These are phyloP conservation scores for Cheirogaleus major DNA, from an alignment of 2,797 vertebrate species.

Conservation along the genomic window DNA sequence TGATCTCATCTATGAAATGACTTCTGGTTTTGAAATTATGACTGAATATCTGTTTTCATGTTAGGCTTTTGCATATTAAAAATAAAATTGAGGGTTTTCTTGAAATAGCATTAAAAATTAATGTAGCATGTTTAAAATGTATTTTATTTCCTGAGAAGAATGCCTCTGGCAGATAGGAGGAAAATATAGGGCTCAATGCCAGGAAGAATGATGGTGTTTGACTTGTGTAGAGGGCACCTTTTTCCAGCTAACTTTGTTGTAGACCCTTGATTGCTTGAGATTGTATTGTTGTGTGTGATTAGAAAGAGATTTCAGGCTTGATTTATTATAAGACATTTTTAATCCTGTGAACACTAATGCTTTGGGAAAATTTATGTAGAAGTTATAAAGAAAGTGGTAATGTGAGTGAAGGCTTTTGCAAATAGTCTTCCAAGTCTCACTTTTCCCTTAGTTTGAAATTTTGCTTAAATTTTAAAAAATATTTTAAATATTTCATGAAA, in stretches of 20 bases:
- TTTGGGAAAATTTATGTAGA: not conserved
- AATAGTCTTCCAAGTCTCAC: not conserved
- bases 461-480: not conserved
- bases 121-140: slow-evolving; percentile 11
- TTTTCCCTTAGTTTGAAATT: slow-evolving; percentile 25
- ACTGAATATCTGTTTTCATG: slow-evolving; percentile 8
- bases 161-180: slow-evolving; percentile 16
- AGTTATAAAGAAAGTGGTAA: not conserved
- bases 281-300: not conserved
- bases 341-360: not conserved
- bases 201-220: not conserved
- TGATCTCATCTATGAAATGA: not conserved
- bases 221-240: not conserved
- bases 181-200: not conserved
- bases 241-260: not conserved
- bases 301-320: slow-evolving; percentile 35
- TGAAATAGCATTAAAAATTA: slow-evolving; percentile 38
- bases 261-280: not conserved
- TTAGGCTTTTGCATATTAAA: not conserved
- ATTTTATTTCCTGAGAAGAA: not conserved
- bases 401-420: not conserved
- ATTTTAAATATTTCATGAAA: not conserved
- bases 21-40: slow-evolving; percentile 23
- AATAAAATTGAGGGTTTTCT: not conserved
- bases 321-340: slow-evolving; percentile 42